These are phyloP conservation scores for Champsocephalus gunnari DNA, from an alignment of 2,797 vertebrate species.

Conservation along the genomic window DNA sequence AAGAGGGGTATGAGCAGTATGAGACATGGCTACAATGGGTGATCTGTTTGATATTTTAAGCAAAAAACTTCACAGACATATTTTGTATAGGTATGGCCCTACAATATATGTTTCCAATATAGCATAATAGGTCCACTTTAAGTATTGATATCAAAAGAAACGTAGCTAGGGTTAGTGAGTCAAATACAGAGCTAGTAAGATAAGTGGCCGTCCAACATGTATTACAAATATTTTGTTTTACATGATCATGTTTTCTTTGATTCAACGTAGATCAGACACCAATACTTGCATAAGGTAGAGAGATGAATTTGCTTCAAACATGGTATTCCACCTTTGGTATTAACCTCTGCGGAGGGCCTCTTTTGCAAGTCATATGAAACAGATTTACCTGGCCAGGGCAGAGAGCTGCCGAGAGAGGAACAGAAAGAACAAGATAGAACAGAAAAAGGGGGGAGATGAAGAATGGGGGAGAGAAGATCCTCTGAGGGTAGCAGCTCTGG, in stretches of 20 bases:
- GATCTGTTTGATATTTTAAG: no score
- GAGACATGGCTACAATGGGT: no score
- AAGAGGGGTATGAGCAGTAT: no score
- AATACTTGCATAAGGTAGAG: slow-evolving; percentile 10
- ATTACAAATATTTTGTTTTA: not conserved
- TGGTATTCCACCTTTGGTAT: slow-evolving; percentile 19
- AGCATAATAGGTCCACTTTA: not conserved
- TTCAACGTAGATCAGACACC: not conserved
- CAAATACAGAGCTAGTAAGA: not conserved
- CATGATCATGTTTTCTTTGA: not conserved
- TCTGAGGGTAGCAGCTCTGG: slow-evolving; percentile 72
- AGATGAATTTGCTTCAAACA: not conserved
- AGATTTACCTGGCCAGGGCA: slow-evolving; percentile 75
- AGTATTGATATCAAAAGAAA: not conserved
- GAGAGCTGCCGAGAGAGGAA: slow-evolving; percentile 23
- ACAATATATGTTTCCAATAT: no score
- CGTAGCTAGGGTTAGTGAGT: not conserved
- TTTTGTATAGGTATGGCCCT: no score
- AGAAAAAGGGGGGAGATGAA: slow-evolving; percentile 7
- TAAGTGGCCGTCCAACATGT: not conserved
- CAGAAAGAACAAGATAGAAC: slow-evolving; percentile 21
- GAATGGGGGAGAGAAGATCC: slow-evolving; percentile 65
- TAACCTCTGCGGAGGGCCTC: slow-evolving; percentile 41
- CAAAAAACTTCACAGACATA: no score
- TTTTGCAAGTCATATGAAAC: slow-evolving; percentile 78